These are phyloP conservation scores for Megaleporinus macrocephalus DNA, from an alignment of 2,113 vertebrate genomes.

Conservation along the genomic window DNA sequence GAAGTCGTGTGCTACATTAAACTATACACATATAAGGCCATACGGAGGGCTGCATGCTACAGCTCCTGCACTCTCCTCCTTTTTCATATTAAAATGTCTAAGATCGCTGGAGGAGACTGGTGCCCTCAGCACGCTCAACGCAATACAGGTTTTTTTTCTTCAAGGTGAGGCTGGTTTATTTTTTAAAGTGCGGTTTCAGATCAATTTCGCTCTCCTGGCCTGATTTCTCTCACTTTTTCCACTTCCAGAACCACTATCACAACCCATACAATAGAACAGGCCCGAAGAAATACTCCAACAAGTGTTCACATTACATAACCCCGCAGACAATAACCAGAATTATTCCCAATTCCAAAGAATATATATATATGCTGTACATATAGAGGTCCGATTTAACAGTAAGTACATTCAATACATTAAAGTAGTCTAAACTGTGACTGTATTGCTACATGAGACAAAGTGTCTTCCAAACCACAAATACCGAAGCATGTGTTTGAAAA, in stretches of 20 bases:
- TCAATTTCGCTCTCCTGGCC: conserved; percentile 60
- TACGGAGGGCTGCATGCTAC: neutral
- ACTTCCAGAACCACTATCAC: conserved; percentile 32
- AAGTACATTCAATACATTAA: too few species aligned
- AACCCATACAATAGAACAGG: neutral
- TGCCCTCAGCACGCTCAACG: conserved; percentile 1
- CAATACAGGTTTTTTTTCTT: neutral
- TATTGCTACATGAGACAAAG: too few species aligned
- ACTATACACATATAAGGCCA: neutral
- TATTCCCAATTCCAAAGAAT: conserved; percentile 16
- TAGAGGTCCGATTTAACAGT: too few species aligned
- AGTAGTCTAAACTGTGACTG: neutral
- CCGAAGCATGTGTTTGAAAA: conserved; percentile 9
- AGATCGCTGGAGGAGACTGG: neutral
- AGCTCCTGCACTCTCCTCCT: neutral
- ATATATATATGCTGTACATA: too few species aligned
- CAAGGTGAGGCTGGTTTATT: conserved; percentile 18
- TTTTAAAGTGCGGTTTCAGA: conserved; percentile 47
- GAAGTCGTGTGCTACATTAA: conserved; percentile 20
- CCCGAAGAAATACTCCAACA: conserved; percentile 36
- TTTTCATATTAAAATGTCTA: conserved; percentile 28
- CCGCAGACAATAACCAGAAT: conserved; percentile 11
- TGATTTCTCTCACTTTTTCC: conserved; percentile 57
- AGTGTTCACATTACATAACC: conserved; percentile 35
- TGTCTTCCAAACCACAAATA: neutral